Percentiles rank a stretch among this genome's conserved stretches.
phyloP scores from a whole-genome alignment of 2,113 vertebrate genomes.

The Orientallactaga bullata region DNA sequence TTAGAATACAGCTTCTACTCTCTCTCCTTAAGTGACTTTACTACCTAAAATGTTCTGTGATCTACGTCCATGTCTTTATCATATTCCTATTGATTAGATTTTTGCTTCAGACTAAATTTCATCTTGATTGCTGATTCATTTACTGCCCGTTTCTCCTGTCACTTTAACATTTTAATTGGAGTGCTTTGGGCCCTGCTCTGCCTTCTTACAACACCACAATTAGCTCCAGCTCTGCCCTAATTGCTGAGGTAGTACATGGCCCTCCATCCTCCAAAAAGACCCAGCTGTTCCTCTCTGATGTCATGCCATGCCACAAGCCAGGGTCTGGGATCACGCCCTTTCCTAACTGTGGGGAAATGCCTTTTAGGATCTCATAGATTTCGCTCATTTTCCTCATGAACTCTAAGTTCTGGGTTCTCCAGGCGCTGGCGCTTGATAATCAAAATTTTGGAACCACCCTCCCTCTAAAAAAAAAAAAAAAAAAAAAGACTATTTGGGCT shows the following conservation, averaged over 20 bases:
- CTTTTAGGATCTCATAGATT: background rate
- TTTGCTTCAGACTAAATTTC: slow-evolving; percentile 8
- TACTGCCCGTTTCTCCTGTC: background rate
- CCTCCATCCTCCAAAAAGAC: background rate
- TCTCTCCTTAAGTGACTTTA: too few relatives aligned
- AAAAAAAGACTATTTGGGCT: background rate
- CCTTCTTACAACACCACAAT: background rate
- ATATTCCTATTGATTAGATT: background rate
- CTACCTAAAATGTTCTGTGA: background rate
- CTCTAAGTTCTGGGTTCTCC: background rate
- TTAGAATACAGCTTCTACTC: too few relatives aligned
- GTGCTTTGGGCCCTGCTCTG: background rate
- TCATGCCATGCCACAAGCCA: background rate
- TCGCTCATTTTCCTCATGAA: background rate
- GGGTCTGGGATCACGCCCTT: background rate
- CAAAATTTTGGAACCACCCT: background rate
- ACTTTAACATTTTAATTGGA: slow-evolving; percentile 19
- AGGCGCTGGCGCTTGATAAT: background rate
- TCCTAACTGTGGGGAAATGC: background rate
- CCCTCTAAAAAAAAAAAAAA: background rate
- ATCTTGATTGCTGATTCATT: background rate
- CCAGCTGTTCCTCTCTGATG: too few relatives aligned
- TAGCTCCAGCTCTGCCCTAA: background rate
- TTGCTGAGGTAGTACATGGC: background rate
- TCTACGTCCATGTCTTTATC: too few relatives aligned